A percentile compares a stretch with the other conserved stretches of the same genome.
Conservation (phyloP, 2,797 vertebrate genomes). For the Octomys mimax region DNA sequence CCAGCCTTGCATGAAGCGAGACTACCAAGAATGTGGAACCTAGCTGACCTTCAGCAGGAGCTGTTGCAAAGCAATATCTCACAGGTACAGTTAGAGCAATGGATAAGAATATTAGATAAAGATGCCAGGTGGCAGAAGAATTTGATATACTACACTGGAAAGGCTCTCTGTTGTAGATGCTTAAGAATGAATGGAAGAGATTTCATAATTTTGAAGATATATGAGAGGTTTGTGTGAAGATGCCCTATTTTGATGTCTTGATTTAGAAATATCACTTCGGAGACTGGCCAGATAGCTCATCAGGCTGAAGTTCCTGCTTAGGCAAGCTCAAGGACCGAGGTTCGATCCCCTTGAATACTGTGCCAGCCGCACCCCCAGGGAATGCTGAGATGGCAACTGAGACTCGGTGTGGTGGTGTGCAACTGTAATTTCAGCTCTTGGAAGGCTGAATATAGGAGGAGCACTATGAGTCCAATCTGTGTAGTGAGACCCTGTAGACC, state of each 20-base stretch:
- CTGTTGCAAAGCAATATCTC: not conserved
- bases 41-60: not conserved
- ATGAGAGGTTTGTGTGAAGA: not conserved
- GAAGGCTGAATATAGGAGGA: too few relatives aligned
- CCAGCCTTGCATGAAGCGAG: not conserved
- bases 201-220: slow-evolving; percentile 9
- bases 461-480: too few relatives aligned
- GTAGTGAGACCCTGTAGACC: too few relatives aligned
- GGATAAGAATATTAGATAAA: not conserved
- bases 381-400: too few relatives aligned
- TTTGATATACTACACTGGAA: not conserved
- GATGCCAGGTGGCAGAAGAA: not conserved
- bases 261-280: slow-evolving; percentile 16
- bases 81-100: not conserved
- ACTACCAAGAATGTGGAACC: not conserved
- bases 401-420: too few relatives aligned
- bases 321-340: too few relatives aligned
- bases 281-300: too few relatives aligned
- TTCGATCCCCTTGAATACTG: too few relatives aligned
- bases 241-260: not conserved
- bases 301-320: too few relatives aligned
- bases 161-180: not conserved
- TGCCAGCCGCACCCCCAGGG: too few relatives aligned
- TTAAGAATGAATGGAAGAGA: slow-evolving; percentile 1
- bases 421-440: too few relatives aligned